phyloP scores from a whole-genome alignment of 1,140 invertebrate species.

The Drosophila kurseongensis region DNA sequence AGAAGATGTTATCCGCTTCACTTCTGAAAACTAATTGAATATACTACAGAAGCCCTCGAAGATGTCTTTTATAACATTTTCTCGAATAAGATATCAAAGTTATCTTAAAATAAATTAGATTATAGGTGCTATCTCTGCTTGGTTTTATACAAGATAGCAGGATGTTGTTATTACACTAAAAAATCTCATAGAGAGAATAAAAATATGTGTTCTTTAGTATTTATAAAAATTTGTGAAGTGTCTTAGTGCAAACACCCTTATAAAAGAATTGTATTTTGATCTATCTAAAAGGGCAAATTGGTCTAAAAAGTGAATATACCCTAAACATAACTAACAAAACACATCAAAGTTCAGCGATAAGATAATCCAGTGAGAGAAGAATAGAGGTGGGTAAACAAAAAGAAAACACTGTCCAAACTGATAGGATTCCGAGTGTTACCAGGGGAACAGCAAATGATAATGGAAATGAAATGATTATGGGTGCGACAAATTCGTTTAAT shows the following conservation, averaged over 20 bases:
- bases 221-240: too few relatives aligned
- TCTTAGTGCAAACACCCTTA: too few relatives aligned
- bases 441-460: slow-evolving; percentile 36
- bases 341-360: slow-evolving; percentile 37
- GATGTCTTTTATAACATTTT: neutral
- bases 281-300: neutral
- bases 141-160: neutral
- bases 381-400: neutral
- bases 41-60: neutral
- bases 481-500: slow-evolving; percentile 11
- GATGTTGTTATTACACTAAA: neutral
- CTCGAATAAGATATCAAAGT: neutral
- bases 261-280: neutral
- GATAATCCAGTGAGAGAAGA: slow-evolving; percentile 7
- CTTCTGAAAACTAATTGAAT: neutral
- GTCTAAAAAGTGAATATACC: neutral
- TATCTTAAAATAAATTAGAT: neutral
- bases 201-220: too few relatives aligned
- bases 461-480: slow-evolving; percentile 8
- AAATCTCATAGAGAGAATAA: too few relatives aligned
- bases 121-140: too few relatives aligned
- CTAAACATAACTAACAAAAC: neutral
- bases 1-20: slow-evolving; percentile 1
- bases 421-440: slow-evolving; percentile 48
- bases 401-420: neutral